These are phyloP conservation scores for Lasioglossum albipes DNA, from an alignment of 1,140 invertebrate genomes.

Conservation along the genomic window DNA sequence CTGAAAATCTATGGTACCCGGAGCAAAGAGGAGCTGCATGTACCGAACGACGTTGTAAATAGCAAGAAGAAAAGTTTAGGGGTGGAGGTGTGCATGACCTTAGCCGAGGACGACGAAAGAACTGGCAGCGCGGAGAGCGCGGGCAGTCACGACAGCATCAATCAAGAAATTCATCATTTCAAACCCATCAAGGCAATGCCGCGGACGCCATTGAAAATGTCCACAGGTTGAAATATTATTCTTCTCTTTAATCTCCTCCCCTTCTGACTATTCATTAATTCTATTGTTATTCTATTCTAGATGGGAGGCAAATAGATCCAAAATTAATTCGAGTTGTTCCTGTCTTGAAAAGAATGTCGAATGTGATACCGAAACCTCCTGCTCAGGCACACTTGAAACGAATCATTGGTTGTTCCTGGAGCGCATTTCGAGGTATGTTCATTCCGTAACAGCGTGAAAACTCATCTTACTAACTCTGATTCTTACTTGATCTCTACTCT, in stretches of 20 bases:
- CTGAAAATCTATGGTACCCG: conserved; percentile 76
- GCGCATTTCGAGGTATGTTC: conserved; percentile 75
- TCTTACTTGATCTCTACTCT: too few relatives aligned
- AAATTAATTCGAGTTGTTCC: conserved; percentile 76
- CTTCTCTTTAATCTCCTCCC: not conserved
- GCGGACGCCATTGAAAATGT: conserved; percentile 74
- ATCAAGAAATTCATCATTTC: conserved; percentile 82
- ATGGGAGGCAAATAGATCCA: conserved; percentile 76
- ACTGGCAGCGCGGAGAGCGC: conserved; percentile 77
- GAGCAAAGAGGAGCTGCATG: conserved; percentile 80
- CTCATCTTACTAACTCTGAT: too few relatives aligned
- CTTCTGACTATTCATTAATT: not conserved
- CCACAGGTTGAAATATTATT: conserved; percentile 63
- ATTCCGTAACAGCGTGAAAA: not conserved
- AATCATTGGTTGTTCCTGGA: conserved; percentile 76
- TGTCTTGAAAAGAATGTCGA: conserved; percentile 68
- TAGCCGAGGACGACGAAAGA: conserved; percentile 68
- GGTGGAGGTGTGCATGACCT: conserved; percentile 73
- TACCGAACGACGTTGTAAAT: conserved; percentile 80
- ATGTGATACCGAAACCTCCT: conserved; percentile 71
- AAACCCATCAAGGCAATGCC: conserved; percentile 82
- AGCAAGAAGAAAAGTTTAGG: conserved; percentile 77
- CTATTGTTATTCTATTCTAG: conserved; percentile 58
- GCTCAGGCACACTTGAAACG: conserved; percentile 68
- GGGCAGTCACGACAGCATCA: conserved; percentile 82